Conservation (phyloP, 2,113 vertebrate species). For the Dicrurus megarhynchus region DNA sequence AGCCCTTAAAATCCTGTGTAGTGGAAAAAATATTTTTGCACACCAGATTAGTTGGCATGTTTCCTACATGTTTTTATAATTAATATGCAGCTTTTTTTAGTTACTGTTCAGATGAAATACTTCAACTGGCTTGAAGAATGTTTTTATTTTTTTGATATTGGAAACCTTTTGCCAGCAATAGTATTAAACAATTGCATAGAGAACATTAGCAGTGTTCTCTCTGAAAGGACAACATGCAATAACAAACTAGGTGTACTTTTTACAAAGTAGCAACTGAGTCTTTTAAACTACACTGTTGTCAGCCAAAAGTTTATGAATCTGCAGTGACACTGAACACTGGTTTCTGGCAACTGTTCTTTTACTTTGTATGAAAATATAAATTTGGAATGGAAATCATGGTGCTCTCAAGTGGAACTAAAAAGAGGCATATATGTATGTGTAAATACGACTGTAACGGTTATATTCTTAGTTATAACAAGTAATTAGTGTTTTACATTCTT, state of each 20-base stretch:
- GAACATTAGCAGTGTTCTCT: slow-evolving; percentile 57
- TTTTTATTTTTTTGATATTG: slow-evolving; percentile 75
- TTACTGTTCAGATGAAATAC: slow-evolving; percentile 72
- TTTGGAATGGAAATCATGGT: slow-evolving; percentile 73
- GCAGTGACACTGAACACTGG: slow-evolving; percentile 41
- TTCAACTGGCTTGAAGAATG: slow-evolving; percentile 83
- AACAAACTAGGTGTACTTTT: slow-evolving; percentile 62
- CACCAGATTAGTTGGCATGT: slow-evolving; percentile 69
- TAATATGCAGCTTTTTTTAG: slow-evolving; percentile 73
- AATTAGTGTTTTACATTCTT: slow-evolving; percentile 75
- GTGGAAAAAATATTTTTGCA: slow-evolving; percentile 76
- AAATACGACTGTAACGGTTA: slow-evolving; percentile 73
- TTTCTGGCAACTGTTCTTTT: slow-evolving; percentile 67
- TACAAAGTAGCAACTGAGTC: slow-evolving; percentile 38
- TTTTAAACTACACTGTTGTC: slow-evolving; percentile 46
- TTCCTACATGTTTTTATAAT: slow-evolving; percentile 79
- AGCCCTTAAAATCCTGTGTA: slow-evolving; percentile 76
- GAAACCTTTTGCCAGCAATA: slow-evolving; percentile 76
- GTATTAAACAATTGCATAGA: slow-evolving; percentile 65
- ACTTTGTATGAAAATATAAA: slow-evolving; percentile 64
- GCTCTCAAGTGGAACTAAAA: slow-evolving; percentile 69
- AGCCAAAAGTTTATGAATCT: slow-evolving; percentile 46
- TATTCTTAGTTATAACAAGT: slow-evolving; percentile 69
- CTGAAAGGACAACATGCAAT: slow-evolving; percentile 75
- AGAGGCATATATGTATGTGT: slow-evolving; percentile 67